Conservation (phyloP, 2,113 vertebrate genomes). For the Drymodes brunneopygia region DNA sequence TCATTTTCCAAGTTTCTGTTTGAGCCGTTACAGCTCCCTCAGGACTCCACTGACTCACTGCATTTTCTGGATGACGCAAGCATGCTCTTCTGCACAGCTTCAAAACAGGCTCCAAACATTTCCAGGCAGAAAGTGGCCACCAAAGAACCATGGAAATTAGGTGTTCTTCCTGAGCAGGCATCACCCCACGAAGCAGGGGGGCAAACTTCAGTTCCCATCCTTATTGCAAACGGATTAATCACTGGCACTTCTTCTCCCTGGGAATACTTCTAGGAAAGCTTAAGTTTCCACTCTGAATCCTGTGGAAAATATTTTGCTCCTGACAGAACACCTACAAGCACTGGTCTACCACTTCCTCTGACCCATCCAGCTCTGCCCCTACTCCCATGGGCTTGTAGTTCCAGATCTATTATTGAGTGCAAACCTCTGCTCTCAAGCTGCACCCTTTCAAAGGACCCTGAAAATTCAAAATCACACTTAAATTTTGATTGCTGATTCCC, state of each 20-base stretch:
- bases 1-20: slow-evolving; percentile 65
- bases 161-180: neutral
- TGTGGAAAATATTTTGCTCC: neutral
- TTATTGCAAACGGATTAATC: neutral
- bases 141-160: neutral
- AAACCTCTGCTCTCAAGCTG: neutral
- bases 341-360: neutral
- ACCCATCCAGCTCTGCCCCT: neutral
- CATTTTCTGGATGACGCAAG: slow-evolving; percentile 73
- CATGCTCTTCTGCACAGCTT: slow-evolving; percentile 59
- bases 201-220: neutral
- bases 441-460: neutral
- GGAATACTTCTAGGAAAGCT: neutral
- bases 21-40: slow-evolving; percentile 63
- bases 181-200: neutral
- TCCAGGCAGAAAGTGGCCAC: slow-evolving; percentile 39
- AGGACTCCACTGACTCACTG: slow-evolving; percentile 70
- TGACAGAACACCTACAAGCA: neutral
- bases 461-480: neutral
- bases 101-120: slow-evolving; percentile 55
- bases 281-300: neutral
- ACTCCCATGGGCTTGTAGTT: neutral
- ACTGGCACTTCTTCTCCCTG: neutral
- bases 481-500: neutral
- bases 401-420: neutral